Evolutionary conservation across 2,113 vertebrate genomes (phyloP).

Genomic region (Nyctereutes procyonoides): DNA sequence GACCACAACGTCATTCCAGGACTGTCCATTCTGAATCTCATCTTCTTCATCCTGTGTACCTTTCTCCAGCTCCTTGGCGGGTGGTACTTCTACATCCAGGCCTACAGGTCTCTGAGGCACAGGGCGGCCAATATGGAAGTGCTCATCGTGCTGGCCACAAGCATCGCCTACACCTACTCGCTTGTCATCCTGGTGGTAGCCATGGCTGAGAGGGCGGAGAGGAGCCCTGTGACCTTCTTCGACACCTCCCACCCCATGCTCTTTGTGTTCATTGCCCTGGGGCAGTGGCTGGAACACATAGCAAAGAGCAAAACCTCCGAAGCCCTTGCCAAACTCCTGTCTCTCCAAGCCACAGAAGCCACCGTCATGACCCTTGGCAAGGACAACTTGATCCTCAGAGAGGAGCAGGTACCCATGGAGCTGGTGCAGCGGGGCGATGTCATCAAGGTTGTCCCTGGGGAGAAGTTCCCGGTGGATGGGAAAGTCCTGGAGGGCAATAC

Average conservation of each 20-base stretch:
- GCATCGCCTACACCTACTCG: conserved; percentile 95
- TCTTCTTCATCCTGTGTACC: conserved; percentile 96
- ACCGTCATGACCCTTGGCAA: conserved; percentile 93
- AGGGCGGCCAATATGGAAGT: conserved; percentile 96
- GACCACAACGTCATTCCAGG: conserved; percentile 94
- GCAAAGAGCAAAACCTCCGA: conserved; percentile 99
- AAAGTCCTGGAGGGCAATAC: conserved; percentile 96
- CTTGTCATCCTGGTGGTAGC: conserved; percentile 94
- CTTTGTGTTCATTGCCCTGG: conserved; percentile 97
- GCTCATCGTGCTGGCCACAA: conserved; percentile 95
- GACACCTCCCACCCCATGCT: conserved; percentile 96
- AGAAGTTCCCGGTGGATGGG: conserved; percentile 98
- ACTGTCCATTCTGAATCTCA: conserved; percentile 94
- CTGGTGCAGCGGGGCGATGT: conserved; percentile 96
- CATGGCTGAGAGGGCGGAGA: conserved; percentile 90
- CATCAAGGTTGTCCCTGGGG: conserved; percentile 95
- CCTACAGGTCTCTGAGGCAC: conserved; percentile 95
- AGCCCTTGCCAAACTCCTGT: conserved; percentile 97
- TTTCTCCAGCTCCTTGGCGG: conserved; percentile 97
- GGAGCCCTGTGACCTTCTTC: conserved; percentile 97
- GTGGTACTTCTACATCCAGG: conserved; percentile 97
- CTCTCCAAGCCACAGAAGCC: conserved; percentile 97
- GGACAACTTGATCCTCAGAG: conserved; percentile 90
- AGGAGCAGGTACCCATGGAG: conserved; percentile 96
- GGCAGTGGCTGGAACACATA: conserved; percentile 97